phyloP scores from a whole-genome alignment of 2,888 invertebrate genomes.

The Cerastis leucographa region DNA sequence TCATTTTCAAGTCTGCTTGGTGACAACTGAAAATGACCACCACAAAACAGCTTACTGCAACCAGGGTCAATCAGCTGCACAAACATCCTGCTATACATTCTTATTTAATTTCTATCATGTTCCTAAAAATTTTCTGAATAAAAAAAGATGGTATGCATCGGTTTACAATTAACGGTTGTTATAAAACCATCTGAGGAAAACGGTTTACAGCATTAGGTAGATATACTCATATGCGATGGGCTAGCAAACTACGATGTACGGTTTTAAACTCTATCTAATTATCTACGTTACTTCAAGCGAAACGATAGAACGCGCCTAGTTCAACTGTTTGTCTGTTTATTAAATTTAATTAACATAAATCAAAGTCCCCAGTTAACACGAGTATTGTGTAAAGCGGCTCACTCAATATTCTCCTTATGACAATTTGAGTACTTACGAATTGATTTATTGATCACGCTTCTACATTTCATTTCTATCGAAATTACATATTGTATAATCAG shows the following conservation, averaged over 20 bases:
- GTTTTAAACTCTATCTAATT: constrained; percentile 63
- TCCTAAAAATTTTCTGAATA: constrained; percentile 22
- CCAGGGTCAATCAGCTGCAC: background rate
- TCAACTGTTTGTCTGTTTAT: constrained; percentile 68
- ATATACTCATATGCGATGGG: constrained; percentile 50
- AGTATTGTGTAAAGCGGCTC: constrained; percentile 31
- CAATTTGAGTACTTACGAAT: constrained; percentile 23
- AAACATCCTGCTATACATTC: background rate
- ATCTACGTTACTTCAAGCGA: constrained; percentile 68
- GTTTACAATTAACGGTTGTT: constrained; percentile 42
- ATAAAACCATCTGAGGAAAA: constrained; percentile 58
- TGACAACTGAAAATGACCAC: constrained; percentile 64
- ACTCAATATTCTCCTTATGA: constrained; percentile 32
- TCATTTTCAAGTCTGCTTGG: background rate
- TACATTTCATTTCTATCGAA: background rate
- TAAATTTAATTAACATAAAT: constrained; percentile 70
- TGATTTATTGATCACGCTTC: constrained; percentile 39
- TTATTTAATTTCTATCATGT: background rate
- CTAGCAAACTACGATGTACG: constrained; percentile 57
- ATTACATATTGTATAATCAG: background rate
- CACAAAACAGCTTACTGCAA: constrained; percentile 62
- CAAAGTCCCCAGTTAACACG: constrained; percentile 58
- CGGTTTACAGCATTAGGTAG: constrained; percentile 48
- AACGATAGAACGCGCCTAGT: constrained; percentile 61
- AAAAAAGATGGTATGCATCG: constrained; percentile 20